Evolutionary conservation across 2,113 vertebrate species (phyloP).

Genomic region (Polypterus senegalus): DNA sequence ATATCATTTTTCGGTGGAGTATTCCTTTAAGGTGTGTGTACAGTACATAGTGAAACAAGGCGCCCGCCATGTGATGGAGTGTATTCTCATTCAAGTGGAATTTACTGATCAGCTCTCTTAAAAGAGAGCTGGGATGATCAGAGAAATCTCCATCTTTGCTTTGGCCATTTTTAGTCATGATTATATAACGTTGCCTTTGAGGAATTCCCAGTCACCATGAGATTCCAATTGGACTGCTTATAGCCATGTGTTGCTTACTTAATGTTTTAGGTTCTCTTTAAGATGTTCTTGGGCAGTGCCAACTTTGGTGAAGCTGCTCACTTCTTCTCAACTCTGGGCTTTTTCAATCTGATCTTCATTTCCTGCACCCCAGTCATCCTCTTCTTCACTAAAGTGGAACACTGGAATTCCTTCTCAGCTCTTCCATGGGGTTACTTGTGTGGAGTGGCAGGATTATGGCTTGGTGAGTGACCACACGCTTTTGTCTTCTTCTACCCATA

Average conservation of each 20-base stretch:
- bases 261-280: slow-evolving; percentile 77
- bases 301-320: slow-evolving; percentile 89
- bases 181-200: background rate
- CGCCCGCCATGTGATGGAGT: too few species aligned
- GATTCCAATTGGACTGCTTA: background rate
- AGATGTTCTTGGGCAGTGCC: slow-evolving; percentile 94
- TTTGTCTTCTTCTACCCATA: too few species aligned
- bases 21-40: too few species aligned
- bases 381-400: slow-evolving; percentile 89
- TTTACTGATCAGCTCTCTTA: too few species aligned
- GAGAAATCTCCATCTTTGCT: background rate
- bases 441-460: slow-evolving; percentile 88
- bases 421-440: slow-evolving; percentile 93
- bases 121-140: too few species aligned
- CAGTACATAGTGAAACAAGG: too few species aligned
- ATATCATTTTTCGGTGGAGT: too few species aligned
- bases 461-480: slow-evolving; percentile 53
- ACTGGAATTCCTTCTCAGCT: slow-evolving; percentile 86
- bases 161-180: background rate
- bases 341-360: slow-evolving; percentile 96
- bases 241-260: background rate
- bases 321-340: slow-evolving; percentile 89
- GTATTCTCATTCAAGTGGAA: too few species aligned
- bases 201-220: slow-evolving; percentile 4
- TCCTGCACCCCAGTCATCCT: slow-evolving; percentile 85